These are phyloP conservation scores for Mactromeris polynyma DNA, from an alignment of 2,888 invertebrate genomes.

Conservation along the genomic window DNA sequence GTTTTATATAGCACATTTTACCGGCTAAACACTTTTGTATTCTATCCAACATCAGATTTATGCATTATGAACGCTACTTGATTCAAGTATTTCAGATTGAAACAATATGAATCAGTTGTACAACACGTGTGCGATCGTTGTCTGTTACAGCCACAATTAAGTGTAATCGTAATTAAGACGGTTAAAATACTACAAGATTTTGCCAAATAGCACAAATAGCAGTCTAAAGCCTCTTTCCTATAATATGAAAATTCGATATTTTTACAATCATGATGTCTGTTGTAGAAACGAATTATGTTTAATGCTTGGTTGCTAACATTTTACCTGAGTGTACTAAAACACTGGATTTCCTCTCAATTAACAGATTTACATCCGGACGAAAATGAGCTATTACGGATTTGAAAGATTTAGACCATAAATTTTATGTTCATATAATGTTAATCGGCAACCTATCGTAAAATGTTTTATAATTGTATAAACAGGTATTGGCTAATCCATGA, in stretches of 20 bases:
- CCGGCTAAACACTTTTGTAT: too few relatives aligned
- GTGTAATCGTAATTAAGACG: too few relatives aligned
- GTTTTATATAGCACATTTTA: too few relatives aligned
- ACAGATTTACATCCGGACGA: background rate
- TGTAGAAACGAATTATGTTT: background rate
- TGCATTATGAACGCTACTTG: too few relatives aligned
- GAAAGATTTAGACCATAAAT: background rate
- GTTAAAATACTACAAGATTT: background rate
- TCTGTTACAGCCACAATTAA: too few relatives aligned
- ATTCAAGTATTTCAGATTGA: too few relatives aligned
- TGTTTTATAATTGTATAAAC: background rate
- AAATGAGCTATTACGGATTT: slow-evolving; percentile 2
- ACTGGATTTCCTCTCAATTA: background rate
- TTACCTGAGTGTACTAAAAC: background rate
- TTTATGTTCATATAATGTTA: slow-evolving; percentile 1
- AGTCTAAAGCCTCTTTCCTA: background rate
- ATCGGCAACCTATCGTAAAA: background rate
- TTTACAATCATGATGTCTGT: background rate
- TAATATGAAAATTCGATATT: background rate
- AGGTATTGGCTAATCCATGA: background rate
- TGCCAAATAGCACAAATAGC: background rate
- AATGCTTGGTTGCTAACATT: background rate
- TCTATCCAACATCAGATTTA: too few relatives aligned
- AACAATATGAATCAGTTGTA: background rate
- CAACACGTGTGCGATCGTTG: background rate